Evolutionary conservation across 2,797 vertebrate species (phyloP).

Genomic region (Mus caroli): DNA sequence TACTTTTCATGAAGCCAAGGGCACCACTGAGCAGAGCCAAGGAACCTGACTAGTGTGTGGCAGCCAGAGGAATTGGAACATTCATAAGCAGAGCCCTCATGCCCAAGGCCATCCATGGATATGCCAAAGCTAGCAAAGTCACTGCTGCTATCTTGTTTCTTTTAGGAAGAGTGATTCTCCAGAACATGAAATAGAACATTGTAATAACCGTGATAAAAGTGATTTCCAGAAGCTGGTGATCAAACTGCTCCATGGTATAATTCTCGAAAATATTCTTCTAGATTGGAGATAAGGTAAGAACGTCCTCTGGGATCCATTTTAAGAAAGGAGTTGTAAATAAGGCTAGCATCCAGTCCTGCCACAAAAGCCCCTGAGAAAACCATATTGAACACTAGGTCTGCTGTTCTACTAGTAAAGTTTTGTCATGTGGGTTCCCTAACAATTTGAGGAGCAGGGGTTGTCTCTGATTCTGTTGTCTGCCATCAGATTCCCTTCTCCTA

Average conservation of each 20-base stretch:
- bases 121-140: background rate
- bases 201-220: background rate
- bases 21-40: constrained; percentile 94
- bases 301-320: background rate
- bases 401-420: background rate
- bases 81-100: constrained; percentile 96
- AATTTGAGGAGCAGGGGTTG: background rate
- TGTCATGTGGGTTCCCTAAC: background rate
- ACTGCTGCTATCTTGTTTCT: background rate
- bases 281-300: background rate
- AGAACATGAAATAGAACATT: background rate
- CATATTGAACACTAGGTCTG: background rate
- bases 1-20: constrained; percentile 93
- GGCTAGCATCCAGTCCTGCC: background rate
- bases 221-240: background rate
- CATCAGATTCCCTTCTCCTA: background rate
- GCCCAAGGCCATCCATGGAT: constrained; percentile 93
- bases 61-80: constrained; percentile 96
- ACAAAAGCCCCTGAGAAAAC: background rate
- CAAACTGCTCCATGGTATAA: background rate
- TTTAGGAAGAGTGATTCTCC: background rate
- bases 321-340: background rate
- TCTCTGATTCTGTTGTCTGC: background rate
- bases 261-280: background rate
- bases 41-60: constrained; percentile 97